A percentile compares a stretch with the other conserved stretches of the same genome.
Evolutionary conservation across 2,113 vertebrate species (phyloP).

Genomic region (Onychostoma macrolepis): DNA sequence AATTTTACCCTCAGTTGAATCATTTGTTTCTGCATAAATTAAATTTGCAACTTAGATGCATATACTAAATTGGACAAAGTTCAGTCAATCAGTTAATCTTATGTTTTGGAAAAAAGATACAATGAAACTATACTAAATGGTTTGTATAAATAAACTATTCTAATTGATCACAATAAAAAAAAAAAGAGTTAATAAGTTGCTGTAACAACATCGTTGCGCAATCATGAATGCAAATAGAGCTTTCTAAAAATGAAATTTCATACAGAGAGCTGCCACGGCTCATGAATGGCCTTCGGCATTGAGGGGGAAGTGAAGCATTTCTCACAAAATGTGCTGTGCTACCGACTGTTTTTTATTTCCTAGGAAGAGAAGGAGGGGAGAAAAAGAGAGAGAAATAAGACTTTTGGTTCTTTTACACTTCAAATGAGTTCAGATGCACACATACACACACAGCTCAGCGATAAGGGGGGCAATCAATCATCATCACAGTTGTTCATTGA

Average conservation of each 20-base stretch:
- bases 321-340: constrained; percentile 6
- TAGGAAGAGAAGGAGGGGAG: not conserved
- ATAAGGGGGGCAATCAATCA: constrained; percentile 38
- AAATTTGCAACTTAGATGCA: too few species aligned
- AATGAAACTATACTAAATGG: not conserved
- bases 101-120: not conserved
- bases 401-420: constrained; percentile 17
- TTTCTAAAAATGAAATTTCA: not conserved
- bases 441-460: not conserved
- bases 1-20: not conserved
- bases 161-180: not conserved
- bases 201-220: not conserved
- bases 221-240: not conserved
- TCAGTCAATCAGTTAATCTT: not conserved
- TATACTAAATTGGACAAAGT: not conserved
- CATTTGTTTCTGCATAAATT: too few species aligned
- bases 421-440: constrained; percentile 4
- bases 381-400: not conserved
- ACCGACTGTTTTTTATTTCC: constrained; percentile 3
- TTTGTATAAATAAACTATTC: not conserved
- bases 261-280: not conserved
- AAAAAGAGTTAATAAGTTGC: not conserved
- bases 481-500: constrained; percentile 42
- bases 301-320: constrained; percentile 26
- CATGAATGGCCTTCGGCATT: constrained; percentile 11